Conservation (phyloP, 2,888 invertebrate species). For the Ennomos erosarius region DNA sequence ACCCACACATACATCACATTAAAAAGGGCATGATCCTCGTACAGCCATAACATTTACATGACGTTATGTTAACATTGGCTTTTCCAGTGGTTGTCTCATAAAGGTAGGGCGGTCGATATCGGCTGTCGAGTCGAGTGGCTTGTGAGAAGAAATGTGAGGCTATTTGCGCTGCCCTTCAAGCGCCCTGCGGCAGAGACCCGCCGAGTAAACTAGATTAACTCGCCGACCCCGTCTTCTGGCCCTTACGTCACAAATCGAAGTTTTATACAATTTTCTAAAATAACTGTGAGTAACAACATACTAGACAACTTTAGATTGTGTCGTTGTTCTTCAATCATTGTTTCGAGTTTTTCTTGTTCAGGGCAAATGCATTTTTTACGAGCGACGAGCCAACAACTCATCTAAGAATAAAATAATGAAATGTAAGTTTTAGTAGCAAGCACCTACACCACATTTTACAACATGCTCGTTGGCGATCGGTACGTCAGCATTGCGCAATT, state of each 20-base stretch:
- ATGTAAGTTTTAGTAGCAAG: too few relatives aligned
- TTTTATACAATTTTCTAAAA: conserved; percentile 43
- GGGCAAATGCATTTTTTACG: too few relatives aligned
- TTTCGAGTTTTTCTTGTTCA: too few relatives aligned
- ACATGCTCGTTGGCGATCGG: too few relatives aligned
- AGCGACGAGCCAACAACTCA: too few relatives aligned
- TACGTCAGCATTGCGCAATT: too few relatives aligned
- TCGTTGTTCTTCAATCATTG: background rate
- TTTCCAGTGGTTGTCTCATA: conserved; percentile 63
- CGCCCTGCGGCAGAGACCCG: conserved; percentile 58
- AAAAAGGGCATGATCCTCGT: conserved; percentile 35
- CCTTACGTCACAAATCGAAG: conserved; percentile 53
- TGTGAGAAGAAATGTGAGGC: conserved; percentile 73
- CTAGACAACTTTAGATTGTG: background rate
- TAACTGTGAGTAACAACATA: conserved; percentile 17
- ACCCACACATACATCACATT: conserved; percentile 20
- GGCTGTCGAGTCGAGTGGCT: conserved; percentile 69
- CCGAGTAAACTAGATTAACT: conserved; percentile 74
- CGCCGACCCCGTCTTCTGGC: conserved; percentile 57
- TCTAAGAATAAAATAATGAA: too few relatives aligned
- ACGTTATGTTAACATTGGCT: conserved; percentile 47
- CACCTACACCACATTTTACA: too few relatives aligned
- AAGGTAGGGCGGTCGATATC: conserved; percentile 68
- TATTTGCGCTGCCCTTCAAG: conserved; percentile 71
- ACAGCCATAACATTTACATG: conserved; percentile 38